phyloP scores from a whole-genome alignment of 2,797 vertebrate species.

The Cirrhinus mrigala region DNA sequence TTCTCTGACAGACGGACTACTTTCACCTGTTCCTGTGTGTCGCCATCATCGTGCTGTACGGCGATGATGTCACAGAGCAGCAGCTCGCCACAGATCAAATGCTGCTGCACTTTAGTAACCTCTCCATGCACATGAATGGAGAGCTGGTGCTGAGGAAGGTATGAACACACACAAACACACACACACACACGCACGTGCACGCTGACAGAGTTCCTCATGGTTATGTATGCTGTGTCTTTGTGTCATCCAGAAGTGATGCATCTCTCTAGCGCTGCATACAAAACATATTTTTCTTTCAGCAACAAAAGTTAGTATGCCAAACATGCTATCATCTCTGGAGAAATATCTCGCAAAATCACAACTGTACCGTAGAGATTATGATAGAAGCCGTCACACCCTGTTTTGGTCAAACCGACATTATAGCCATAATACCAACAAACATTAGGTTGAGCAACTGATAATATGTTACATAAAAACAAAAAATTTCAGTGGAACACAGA shows the following conservation, averaged over 20 bases:
- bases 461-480: background rate
- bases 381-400: background rate
- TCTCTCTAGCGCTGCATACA: constrained; percentile 18
- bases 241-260: constrained; percentile 34
- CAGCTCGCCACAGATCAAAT: constrained; percentile 96
- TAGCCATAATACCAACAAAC: background rate
- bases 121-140: constrained; percentile 99
- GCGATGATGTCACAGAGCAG: constrained; percentile 94
- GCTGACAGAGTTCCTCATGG: constrained; percentile 66
- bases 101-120: constrained; percentile 95
- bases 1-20: constrained; percentile 88
- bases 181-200: background rate
- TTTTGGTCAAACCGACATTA: background rate
- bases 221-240: constrained; percentile 73
- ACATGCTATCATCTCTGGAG: background rate
- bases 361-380: background rate
- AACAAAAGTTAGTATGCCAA: background rate
- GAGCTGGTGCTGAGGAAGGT: constrained; percentile 98
- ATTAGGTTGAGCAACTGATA: background rate
- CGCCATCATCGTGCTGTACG: constrained; percentile 95
- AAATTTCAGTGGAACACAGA: background rate
- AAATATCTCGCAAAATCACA: background rate
- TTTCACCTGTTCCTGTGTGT: constrained; percentile 98
- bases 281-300: constrained; percentile 14
- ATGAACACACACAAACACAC: constrained; percentile 1